These are phyloP conservation scores for Poeciliopsis turrubarensis DNA, from an alignment of 2,113 vertebrate species.

Conservation along the genomic window DNA sequence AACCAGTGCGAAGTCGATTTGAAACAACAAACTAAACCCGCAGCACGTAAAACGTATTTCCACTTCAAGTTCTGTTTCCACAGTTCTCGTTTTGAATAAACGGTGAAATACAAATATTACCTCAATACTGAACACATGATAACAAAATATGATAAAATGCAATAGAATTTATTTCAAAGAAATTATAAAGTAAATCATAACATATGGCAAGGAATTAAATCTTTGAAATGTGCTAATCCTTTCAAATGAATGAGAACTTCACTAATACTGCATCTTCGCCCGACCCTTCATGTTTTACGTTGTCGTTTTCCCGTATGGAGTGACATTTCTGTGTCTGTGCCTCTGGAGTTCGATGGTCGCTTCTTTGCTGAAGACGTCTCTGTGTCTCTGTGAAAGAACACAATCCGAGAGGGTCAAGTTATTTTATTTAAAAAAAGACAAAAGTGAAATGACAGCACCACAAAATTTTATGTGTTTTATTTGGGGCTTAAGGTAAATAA, in stretches of 20 bases:
- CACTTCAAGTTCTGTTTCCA: neutral
- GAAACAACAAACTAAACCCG: neutral
- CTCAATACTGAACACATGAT: neutral
- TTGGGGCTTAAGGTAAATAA: too few relatives aligned
- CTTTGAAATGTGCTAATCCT: neutral
- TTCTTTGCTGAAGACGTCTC: slow-evolving; percentile 29
- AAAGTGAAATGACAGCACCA: neutral
- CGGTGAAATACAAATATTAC: neutral
- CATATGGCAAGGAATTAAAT: slow-evolving; percentile 8
- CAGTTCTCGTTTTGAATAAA: neutral
- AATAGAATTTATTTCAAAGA: slow-evolving; percentile 20
- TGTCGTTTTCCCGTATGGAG: slow-evolving; percentile 40
- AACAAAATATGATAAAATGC: slow-evolving; percentile 1
- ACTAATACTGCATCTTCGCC: neutral
- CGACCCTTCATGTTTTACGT: slow-evolving; percentile 38
- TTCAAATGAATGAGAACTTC: neutral
- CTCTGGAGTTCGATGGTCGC: slow-evolving; percentile 21
- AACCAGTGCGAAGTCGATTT: neutral
- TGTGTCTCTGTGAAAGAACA: slow-evolving; percentile 40
- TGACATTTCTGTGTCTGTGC: neutral
- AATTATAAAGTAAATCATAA: neutral
- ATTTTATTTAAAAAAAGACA: neutral
- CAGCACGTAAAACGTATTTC: neutral
- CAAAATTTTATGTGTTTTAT: too few relatives aligned
- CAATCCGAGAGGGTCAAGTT: slow-evolving; percentile 14